These are phyloP conservation scores for Hydrotaea diabolus DNA, from an alignment of 2,888 invertebrate species.

Conservation along the genomic window DNA sequence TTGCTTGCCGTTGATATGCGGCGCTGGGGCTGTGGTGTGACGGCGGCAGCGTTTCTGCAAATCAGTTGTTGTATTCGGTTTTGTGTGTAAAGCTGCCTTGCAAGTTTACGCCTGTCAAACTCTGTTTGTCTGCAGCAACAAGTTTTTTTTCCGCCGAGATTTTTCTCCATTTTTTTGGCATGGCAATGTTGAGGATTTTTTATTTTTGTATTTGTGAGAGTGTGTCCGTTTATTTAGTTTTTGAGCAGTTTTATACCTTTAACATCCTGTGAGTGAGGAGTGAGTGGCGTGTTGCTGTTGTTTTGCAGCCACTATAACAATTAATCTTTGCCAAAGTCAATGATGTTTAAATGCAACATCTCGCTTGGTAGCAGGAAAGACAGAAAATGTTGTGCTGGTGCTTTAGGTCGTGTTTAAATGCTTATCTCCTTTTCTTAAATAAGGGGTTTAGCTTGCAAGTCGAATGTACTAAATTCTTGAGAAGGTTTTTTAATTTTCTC, in stretches of 20 bases:
- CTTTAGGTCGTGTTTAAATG: constrained; percentile 78
- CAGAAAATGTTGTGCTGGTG: constrained; percentile 30
- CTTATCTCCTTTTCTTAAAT: constrained; percentile 75
- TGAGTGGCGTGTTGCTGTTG: constrained; percentile 25
- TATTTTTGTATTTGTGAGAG: background rate
- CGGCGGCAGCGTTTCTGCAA: constrained; percentile 22
- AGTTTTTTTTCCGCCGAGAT: constrained; percentile 66
- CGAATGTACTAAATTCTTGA: constrained; percentile 76
- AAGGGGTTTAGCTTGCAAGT: constrained; percentile 75
- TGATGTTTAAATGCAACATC: constrained; percentile 72
- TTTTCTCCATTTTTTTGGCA: constrained; percentile 36
- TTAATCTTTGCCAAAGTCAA: constrained; percentile 80
- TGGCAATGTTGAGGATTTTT: constrained; percentile 59
- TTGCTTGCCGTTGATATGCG: constrained; percentile 44
- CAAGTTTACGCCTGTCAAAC: constrained; percentile 75
- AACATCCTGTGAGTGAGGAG: constrained; percentile 60
- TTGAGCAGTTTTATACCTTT: background rate
- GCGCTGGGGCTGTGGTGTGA: constrained; percentile 47
- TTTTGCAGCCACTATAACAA: constrained; percentile 72
- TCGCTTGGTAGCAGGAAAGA: background rate
- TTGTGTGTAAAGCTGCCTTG: constrained; percentile 65
- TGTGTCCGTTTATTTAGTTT: background rate
- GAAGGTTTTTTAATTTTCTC: no score
- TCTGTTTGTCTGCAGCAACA: constrained; percentile 73
- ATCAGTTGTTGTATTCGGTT: constrained; percentile 57